Conservation (phyloP, 2,888 invertebrate species). For the Lycia hirtaria region DNA sequence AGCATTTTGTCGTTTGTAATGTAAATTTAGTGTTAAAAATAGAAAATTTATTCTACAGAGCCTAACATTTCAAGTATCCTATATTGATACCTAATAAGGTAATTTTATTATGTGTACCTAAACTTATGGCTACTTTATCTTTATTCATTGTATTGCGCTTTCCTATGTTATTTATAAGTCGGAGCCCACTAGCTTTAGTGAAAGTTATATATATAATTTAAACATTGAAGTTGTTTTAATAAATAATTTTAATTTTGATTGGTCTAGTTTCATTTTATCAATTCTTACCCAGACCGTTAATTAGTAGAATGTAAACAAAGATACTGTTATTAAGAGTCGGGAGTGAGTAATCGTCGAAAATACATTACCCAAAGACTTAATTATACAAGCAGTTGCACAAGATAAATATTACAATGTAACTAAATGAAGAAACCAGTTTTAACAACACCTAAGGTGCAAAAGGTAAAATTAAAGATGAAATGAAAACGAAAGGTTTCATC, state of each 20-base stretch:
- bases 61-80: slow-evolving; percentile 68
- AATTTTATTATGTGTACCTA: slow-evolving; percentile 37
- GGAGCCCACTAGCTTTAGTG: slow-evolving; percentile 78
- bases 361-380: slow-evolving; percentile 9
- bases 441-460: no score
- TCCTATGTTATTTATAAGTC: slow-evolving; percentile 73
- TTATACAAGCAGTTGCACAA: slow-evolving; percentile 1
- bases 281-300: slow-evolving; percentile 4
- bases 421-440: not conserved
- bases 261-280: slow-evolving; percentile 45
- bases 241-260: slow-evolving; percentile 81
- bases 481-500: no score
- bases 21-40: slow-evolving; percentile 65
- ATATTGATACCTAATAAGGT: slow-evolving; percentile 71
- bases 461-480: no score
- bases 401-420: slow-evolving; percentile 1
- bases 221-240: slow-evolving; percentile 83
- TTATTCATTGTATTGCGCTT: slow-evolving; percentile 72
- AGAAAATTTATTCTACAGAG: slow-evolving; percentile 63
- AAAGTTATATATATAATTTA: slow-evolving; percentile 76
- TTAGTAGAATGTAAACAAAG: slow-evolving; percentile 34
- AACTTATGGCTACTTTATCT: slow-evolving; percentile 76
- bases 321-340: slow-evolving; percentile 26
- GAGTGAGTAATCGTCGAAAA: slow-evolving; percentile 19
- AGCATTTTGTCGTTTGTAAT: slow-evolving; percentile 66